Evolutionary conservation across 92 coral and sea anemone genomes (phyloP).

Genomic region (Isaurus tuberculatus): DNA sequence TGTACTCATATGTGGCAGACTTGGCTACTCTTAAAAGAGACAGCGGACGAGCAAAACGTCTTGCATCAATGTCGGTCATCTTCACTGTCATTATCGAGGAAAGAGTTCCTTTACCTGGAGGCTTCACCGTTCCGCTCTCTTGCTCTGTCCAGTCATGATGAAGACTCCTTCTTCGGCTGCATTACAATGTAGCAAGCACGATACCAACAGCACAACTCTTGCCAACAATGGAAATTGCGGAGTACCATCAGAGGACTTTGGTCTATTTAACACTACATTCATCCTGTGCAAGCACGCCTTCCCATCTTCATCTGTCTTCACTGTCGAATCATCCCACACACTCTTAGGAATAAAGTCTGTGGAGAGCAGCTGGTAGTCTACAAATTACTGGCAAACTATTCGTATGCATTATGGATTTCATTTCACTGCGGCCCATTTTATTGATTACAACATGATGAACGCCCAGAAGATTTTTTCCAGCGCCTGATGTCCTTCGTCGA

Average conservation of each 20-base stretch:
- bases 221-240: conserved; percentile 41
- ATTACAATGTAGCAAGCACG: conserved; percentile 21
- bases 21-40: too few species aligned
- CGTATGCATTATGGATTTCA: too few species aligned
- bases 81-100: conserved; percentile 13
- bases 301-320: conserved; percentile 43
- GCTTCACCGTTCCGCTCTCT: conserved; percentile 14
- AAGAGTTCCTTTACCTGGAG: conserved; percentile 14
- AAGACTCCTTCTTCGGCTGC: conserved; percentile 22
- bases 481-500: neutral
- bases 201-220: conserved; percentile 36
- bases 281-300: conserved; percentile 42
- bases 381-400: too few species aligned
- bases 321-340: conserved; percentile 45
- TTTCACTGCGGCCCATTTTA: conserved; percentile 40
- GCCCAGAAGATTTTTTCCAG: neutral
- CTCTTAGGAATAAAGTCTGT: conserved; percentile 31
- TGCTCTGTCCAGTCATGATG: conserved; percentile 27
- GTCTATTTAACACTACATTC: conserved; percentile 36
- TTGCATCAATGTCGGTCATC: conserved; percentile 15
- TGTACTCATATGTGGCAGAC: too few species aligned
- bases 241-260: conserved; percentile 47
- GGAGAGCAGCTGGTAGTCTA: conserved; percentile 34
- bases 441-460: conserved; percentile 23
- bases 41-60: neutral